Evolutionary conservation across 2,888 invertebrate species (phyloP).

Genomic region (Papilio gigon): DNA sequence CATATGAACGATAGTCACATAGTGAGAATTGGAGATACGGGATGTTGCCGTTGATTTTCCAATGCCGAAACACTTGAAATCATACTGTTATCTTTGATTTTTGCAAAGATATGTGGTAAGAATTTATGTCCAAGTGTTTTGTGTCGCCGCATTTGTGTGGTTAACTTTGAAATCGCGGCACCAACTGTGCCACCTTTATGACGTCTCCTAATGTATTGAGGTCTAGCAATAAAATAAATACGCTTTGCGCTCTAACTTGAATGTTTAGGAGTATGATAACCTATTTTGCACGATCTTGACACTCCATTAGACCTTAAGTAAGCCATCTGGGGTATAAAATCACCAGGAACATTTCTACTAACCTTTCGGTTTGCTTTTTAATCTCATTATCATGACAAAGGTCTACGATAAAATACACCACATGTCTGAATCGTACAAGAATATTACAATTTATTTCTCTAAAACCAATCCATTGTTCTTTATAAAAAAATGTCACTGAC

Average conservation of each 20-base stretch:
- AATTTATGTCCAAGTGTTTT: neutral
- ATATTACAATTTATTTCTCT: too few species aligned
- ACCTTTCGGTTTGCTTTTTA: neutral
- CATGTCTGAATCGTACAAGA: neutral
- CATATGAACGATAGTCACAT: neutral
- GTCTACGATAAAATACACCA: neutral
- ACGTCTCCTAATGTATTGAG: neutral
- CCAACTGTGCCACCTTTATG: neutral
- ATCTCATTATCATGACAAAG: neutral
- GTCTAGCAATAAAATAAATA: too few species aligned
- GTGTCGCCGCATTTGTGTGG: neutral
- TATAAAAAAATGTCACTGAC: too few species aligned
- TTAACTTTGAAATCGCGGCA: neutral
- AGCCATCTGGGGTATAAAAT: neutral
- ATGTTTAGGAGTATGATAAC: neutral
- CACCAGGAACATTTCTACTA: neutral
- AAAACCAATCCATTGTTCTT: too few species aligned
- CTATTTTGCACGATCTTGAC: neutral
- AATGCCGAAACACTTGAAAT: neutral
- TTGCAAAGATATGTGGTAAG: neutral
- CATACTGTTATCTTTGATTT: neutral
- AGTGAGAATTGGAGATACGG: neutral
- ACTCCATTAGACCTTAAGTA: too few species aligned
- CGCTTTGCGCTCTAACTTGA: neutral
- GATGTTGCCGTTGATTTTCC: neutral